phyloP scores from a whole-genome alignment of 2,113 vertebrate species.

The Myotis yumanensis region DNA sequence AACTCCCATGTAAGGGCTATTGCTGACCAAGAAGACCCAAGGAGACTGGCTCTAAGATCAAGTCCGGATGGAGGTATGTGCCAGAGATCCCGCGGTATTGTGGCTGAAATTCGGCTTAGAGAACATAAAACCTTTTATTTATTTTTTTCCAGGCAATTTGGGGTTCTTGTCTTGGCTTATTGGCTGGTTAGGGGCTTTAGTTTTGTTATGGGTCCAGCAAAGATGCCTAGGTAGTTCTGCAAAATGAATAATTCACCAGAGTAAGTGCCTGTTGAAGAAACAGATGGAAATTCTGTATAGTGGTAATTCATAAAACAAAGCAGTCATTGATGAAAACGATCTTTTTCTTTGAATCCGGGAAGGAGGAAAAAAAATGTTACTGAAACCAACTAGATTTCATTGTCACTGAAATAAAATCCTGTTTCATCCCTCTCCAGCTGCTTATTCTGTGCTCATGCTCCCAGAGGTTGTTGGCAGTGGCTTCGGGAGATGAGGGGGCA shows the following conservation, averaged over 20 bases:
- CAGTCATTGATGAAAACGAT: conserved; percentile 37
- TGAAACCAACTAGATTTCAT: conserved; percentile 25
- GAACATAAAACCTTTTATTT: background rate
- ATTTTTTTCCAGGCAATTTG: conserved; percentile 13
- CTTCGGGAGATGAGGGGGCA: conserved; percentile 37
- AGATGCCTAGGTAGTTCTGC: conserved; percentile 58
- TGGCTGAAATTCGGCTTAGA: conserved; percentile 21
- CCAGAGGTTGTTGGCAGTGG: conserved; percentile 47
- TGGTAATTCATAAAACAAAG: conserved; percentile 53
- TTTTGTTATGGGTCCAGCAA: conserved; percentile 57
- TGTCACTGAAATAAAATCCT: conserved; percentile 47
- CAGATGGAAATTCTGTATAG: conserved; percentile 22
- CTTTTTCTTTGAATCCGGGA: conserved; percentile 35
- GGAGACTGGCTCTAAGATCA: conserved; percentile 28
- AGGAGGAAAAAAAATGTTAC: conserved; percentile 30
- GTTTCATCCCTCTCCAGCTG: conserved; percentile 15
- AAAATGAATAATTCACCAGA: conserved; percentile 54
- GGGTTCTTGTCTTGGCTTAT: conserved; percentile 52
- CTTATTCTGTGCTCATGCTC: background rate
- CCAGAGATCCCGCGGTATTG: background rate
- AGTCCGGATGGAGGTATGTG: conserved; percentile 81
- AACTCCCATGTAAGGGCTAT: background rate
- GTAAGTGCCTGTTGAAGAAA: conserved; percentile 47
- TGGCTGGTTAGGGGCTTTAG: conserved; percentile 23
- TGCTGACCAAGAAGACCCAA: conserved; percentile 42